Evolutionary conservation across 2,113 vertebrate genomes (phyloP).

Genomic region (Macquaria ambigua): DNA sequence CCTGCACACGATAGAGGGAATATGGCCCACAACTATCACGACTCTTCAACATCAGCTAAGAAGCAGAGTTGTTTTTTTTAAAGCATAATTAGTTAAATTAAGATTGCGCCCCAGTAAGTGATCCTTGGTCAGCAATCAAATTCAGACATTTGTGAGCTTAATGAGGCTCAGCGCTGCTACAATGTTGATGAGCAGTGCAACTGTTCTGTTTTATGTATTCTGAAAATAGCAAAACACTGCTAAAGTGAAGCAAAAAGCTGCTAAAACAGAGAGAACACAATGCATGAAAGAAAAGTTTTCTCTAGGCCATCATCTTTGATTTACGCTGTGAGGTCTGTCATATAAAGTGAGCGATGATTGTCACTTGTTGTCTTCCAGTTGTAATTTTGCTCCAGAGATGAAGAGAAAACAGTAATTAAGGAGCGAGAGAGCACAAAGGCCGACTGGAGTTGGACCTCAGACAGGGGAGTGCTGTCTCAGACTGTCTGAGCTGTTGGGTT

Average conservation of each 20-base stretch:
- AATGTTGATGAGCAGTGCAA: conserved; percentile 4
- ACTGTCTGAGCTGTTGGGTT: conserved; percentile 49
- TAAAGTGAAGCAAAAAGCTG: background rate
- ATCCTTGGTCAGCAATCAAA: conserved; percentile 61
- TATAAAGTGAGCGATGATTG: conserved; percentile 43
- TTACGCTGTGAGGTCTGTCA: conserved; percentile 36
- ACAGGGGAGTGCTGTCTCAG: conserved; percentile 41
- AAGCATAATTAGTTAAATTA: conserved; percentile 43
- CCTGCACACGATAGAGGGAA: conserved; percentile 7
- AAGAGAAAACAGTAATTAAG: conserved; percentile 76
- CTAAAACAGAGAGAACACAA: background rate
- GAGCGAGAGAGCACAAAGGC: conserved; percentile 38
- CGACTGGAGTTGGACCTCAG: conserved; percentile 39
- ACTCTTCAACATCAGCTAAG: conserved; percentile 2
- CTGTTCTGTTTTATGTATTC: conserved; percentile 33
- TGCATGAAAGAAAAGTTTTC: background rate
- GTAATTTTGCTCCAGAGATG: conserved; percentile 58
- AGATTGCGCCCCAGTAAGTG: conserved; percentile 35
- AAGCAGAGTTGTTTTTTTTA: background rate
- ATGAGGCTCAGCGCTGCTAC: conserved; percentile 50
- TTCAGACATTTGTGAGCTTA: conserved; percentile 32
- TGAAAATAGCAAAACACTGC: conserved; percentile 12
- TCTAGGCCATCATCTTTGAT: conserved; percentile 33
- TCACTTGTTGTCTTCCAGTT: conserved; percentile 52
- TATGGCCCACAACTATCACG: background rate